These are phyloP conservation scores for Pygocentrus nattereri DNA, from an alignment of 2,797 vertebrate genomes.

Conservation along the genomic window DNA sequence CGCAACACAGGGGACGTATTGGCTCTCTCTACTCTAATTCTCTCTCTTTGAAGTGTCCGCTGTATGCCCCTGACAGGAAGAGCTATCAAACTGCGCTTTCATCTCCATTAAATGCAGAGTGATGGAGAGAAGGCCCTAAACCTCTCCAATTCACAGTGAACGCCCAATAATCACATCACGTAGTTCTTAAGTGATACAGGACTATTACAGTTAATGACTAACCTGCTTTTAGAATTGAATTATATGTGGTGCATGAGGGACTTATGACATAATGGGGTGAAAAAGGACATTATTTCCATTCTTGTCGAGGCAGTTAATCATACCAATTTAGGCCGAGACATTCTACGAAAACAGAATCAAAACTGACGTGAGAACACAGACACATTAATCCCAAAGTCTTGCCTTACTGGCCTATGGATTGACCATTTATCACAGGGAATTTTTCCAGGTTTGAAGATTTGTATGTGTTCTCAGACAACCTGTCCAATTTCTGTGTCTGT, in stretches of 20 bases:
- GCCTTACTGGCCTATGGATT: neutral
- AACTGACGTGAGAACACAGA: conserved; percentile 14
- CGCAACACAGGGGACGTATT: neutral
- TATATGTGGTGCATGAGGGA: neutral
- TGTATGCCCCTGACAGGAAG: neutral
- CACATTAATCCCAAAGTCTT: conserved; percentile 18
- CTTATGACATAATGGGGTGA: conserved; percentile 9
- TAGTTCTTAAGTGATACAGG: neutral
- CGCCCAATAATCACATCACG: neutral
- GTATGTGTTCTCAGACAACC: neutral
- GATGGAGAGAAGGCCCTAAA: neutral
- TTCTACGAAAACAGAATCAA: neutral
- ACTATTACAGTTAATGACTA: conserved; percentile 1
- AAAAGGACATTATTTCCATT: neutral
- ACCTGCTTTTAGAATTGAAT: neutral
- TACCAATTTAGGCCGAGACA: neutral
- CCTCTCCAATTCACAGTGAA: neutral
- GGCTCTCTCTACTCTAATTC: conserved; percentile 1
- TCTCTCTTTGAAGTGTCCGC: neutral
- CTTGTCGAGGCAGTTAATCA: conserved; percentile 15
- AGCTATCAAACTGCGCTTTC: neutral
- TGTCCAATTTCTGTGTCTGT: neutral
- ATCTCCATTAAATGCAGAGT: conserved; percentile 10
- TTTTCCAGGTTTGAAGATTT: conserved; percentile 10
- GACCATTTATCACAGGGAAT: conserved; percentile 1